phyloP scores from a whole-genome alignment of 37 sponge, comb jelly and placozoan genomes.

The Chondrosia reniformis region DNA sequence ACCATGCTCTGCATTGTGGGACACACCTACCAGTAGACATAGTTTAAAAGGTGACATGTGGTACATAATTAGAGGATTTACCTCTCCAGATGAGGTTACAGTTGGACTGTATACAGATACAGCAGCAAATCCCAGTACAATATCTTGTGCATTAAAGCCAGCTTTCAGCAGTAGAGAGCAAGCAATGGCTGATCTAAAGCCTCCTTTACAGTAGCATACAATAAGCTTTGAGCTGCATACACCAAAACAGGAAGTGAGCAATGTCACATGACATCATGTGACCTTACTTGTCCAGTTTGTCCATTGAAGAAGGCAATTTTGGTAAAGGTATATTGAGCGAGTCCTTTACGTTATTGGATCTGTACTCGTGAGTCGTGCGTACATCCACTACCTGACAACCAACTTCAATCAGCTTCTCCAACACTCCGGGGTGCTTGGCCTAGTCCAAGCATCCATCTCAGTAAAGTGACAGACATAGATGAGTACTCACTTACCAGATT shows the following conservation, averaged over 20 bases:
- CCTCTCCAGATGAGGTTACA: constrained; percentile 56
- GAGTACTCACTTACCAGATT: constrained; percentile 41
- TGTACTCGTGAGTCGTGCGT: constrained; percentile 45
- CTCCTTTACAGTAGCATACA: constrained; percentile 59
- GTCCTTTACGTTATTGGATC: constrained; percentile 39
- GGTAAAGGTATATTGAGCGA: constrained; percentile 29
- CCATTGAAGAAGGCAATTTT: background rate
- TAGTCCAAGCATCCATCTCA: background rate
- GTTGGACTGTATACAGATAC: constrained; percentile 51
- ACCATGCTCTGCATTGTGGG: too few species aligned
- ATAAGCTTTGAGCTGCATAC: too few species aligned
- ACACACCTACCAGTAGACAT: too few species aligned
- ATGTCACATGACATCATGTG: background rate
- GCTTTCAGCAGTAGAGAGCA: constrained; percentile 45
- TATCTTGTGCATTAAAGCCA: constrained; percentile 56
- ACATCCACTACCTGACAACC: constrained; percentile 64
- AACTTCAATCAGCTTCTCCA: background rate
- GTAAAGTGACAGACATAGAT: background rate
- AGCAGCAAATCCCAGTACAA: constrained; percentile 74
- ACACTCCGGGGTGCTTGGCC: background rate
- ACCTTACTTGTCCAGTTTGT: background rate
- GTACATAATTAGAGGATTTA: too few species aligned
- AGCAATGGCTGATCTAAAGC: constrained; percentile 78
- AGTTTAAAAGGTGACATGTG: too few species aligned
- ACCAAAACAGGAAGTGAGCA: constrained; percentile 18